Conservation (phyloP, 2,113 vertebrate genomes). For the Misgurnus mizolepis region DNA sequence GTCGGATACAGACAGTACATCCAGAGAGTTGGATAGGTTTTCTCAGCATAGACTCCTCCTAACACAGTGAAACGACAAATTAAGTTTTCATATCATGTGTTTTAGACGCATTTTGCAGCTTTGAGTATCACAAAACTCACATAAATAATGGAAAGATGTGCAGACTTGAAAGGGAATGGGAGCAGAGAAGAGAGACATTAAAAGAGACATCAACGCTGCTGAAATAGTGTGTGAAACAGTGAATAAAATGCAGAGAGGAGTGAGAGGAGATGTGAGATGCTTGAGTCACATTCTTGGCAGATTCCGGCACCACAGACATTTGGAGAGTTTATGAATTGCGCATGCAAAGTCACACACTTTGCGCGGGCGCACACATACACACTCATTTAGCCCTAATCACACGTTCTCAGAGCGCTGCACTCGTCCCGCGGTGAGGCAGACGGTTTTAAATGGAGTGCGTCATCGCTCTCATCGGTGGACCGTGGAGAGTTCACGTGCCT, state of each 20-base stretch:
- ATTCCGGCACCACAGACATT: conserved; percentile 64
- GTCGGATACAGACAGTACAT: too few species aligned
- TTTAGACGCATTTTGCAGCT: neutral
- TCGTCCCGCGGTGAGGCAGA: conserved; percentile 45
- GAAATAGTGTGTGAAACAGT: conserved; percentile 30
- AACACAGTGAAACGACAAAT: neutral
- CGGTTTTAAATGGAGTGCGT: conserved; percentile 52
- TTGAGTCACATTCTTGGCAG: conserved; percentile 73
- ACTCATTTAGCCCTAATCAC: conserved; percentile 33
- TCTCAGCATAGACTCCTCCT: neutral
- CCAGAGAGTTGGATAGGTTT: neutral
- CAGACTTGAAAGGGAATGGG: conserved; percentile 32
- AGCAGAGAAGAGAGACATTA: conserved; percentile 50
- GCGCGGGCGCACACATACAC: conserved; percentile 44
- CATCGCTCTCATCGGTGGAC: conserved; percentile 49
- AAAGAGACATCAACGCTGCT: conserved; percentile 51
- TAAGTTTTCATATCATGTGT: neutral
- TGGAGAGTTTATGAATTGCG: conserved; percentile 64
- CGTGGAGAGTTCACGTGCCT: conserved; percentile 48
- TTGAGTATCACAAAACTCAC: neutral
- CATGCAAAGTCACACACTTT: conserved; percentile 34
- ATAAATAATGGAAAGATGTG: conserved; percentile 1
- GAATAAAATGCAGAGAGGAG: conserved; percentile 44
- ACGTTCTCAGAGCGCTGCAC: conserved; percentile 25
- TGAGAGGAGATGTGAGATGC: conserved; percentile 67